Evolutionary conservation across 1,140 invertebrate species (phyloP).

Genomic region (Drosophila truncata): DNA sequence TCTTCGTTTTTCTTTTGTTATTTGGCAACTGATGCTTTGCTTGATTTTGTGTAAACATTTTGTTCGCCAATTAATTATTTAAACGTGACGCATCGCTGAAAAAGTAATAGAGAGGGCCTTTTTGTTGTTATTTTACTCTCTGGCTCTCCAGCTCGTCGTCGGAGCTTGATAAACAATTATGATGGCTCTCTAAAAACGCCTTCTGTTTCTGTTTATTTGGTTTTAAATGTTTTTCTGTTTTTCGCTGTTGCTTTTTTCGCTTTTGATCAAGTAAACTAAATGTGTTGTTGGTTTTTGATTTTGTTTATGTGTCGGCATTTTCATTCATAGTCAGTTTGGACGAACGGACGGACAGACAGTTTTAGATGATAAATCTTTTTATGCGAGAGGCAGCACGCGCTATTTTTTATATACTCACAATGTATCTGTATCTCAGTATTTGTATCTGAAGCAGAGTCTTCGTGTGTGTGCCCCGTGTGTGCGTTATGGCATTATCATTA

Average conservation of each 20-base stretch:
- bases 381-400: slow-evolving; percentile 59
- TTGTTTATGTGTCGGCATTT: slow-evolving; percentile 69
- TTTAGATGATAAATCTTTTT: slow-evolving; percentile 66
- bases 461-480: slow-evolving; percentile 15
- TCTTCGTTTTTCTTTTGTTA: background rate
- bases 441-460: slow-evolving; percentile 7
- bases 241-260: slow-evolving; percentile 22
- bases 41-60: slow-evolving; percentile 52
- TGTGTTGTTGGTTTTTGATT: slow-evolving; percentile 33
- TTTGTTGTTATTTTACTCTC: background rate
- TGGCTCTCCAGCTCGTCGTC: slow-evolving; percentile 41
- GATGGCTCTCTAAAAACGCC: slow-evolving; percentile 64
- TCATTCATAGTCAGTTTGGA: slow-evolving; percentile 71
- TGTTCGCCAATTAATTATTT: slow-evolving; percentile 51
- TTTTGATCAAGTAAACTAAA: slow-evolving; percentile 44
- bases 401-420: slow-evolving; percentile 33
- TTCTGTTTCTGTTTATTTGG: slow-evolving; percentile 61
- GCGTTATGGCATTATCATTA: slow-evolving; percentile 73
- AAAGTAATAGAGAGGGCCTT: slow-evolving; percentile 27
- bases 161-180: slow-evolving; percentile 60
- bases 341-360: slow-evolving; percentile 13
- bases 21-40: slow-evolving; percentile 17
- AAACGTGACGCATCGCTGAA: slow-evolving; percentile 43
- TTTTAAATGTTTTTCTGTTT: slow-evolving; percentile 53
- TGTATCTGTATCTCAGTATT: slow-evolving; percentile 15